Conservation (phyloP, 2,888 invertebrate species). For the Heliconius cydno region DNA sequence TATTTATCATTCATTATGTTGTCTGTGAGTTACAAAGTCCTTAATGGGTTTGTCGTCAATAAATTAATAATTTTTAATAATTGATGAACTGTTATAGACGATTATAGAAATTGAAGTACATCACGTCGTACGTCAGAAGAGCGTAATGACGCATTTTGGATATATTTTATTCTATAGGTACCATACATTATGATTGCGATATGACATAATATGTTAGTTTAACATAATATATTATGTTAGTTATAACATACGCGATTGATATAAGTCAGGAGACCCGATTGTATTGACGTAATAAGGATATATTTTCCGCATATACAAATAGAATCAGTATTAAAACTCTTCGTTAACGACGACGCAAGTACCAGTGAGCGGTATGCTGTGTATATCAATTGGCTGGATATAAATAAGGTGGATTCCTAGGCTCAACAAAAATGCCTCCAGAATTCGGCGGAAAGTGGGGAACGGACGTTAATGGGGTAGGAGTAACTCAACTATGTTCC, state of each 20-base stretch:
- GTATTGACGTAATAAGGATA: not conserved
- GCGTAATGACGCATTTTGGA: not conserved
- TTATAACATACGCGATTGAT: not conserved
- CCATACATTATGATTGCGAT: not conserved
- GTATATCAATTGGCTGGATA: too few species aligned
- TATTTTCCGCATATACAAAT: not conserved
- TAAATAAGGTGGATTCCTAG: too few species aligned
- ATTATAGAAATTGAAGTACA: not conserved
- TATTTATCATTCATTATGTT: slow-evolving; percentile 11
- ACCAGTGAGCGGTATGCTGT: too few species aligned
- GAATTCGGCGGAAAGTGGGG: not conserved
- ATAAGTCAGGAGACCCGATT: not conserved
- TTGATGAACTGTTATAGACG: not conserved
- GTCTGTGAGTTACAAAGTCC: not conserved
- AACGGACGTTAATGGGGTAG: not conserved
- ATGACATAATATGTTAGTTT: too few species aligned
- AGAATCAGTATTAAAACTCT: too few species aligned
- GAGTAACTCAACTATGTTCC: not conserved
- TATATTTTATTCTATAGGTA: not conserved
- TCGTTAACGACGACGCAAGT: too few species aligned
- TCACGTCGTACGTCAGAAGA: not conserved
- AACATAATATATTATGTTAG: too few species aligned
- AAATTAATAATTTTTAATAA: not conserved
- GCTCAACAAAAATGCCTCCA: not conserved
- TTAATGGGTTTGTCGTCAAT: not conserved